A percentile compares a stretch with the other conserved stretches of the same genome.
Evolutionary conservation across 92 coral and sea anemone species (phyloP).

Genomic region (Blastomussa wellsi): DNA sequence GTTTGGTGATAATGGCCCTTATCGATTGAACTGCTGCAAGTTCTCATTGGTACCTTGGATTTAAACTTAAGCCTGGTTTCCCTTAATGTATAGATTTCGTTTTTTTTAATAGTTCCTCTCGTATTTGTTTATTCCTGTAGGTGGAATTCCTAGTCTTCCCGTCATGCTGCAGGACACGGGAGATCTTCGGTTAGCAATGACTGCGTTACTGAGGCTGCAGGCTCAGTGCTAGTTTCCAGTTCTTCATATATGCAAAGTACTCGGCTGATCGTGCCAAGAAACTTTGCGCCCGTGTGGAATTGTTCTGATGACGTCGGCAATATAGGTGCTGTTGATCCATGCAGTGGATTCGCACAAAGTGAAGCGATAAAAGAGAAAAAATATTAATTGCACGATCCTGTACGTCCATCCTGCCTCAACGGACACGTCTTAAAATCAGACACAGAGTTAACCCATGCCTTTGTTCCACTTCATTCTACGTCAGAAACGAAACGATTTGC

Average conservation of each 20-base stretch:
- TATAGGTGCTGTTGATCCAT: not conserved
- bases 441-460: not conserved
- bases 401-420: not conserved
- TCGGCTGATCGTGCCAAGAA: not conserved
- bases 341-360: not conserved
- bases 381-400: not conserved
- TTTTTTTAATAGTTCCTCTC: not conserved
- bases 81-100: too few species aligned
- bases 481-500: not conserved
- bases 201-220: slow-evolving; percentile 42
- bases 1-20: not conserved
- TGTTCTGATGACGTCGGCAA: not conserved
- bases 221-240: slow-evolving; percentile 28
- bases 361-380: not conserved
- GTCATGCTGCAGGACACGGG: slow-evolving; percentile 23
- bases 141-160: slow-evolving; percentile 7
- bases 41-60: not conserved
- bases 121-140: not conserved
- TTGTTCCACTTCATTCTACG: not conserved
- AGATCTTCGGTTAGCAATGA: slow-evolving; percentile 22
- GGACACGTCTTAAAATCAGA: not conserved
- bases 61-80: not conserved
- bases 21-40: not conserved
- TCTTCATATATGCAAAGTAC: not conserved
- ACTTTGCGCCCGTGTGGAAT: not conserved